Conservation (phyloP, 2,113 vertebrate genomes). For the Progne subis region DNA sequence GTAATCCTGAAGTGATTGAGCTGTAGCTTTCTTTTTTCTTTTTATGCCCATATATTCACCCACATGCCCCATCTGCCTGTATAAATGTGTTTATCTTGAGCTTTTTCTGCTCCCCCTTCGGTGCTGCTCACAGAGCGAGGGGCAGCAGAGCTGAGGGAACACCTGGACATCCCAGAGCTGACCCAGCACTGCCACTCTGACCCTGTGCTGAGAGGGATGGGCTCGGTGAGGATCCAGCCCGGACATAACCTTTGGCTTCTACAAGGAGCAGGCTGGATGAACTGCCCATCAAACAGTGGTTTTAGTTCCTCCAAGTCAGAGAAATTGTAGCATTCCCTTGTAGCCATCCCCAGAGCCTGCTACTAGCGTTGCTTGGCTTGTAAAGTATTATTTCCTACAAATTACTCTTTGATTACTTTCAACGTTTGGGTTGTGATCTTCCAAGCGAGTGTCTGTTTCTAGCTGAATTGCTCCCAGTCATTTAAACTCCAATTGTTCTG, state of each 20-base stretch:
- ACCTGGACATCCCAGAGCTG: background rate
- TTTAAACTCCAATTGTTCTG: background rate
- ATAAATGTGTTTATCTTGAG: rapidly evolving
- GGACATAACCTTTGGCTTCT: background rate
- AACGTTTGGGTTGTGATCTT: background rate
- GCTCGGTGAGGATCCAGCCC: background rate
- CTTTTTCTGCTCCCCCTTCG: background rate
- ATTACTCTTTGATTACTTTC: background rate
- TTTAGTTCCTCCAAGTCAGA: background rate
- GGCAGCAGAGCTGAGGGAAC: background rate
- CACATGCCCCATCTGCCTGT: background rate
- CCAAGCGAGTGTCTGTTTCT: background rate
- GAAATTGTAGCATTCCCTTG: background rate
- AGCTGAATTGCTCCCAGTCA: background rate
- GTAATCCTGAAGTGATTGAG: constrained; percentile 29
- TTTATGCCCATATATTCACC: background rate
- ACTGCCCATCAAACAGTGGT: background rate
- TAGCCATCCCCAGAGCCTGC: background rate
- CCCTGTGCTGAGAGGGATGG: background rate
- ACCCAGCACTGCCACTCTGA: background rate
- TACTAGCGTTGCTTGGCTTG: background rate
- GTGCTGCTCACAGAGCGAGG: background rate
- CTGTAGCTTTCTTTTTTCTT: background rate
- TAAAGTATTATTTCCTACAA: background rate
- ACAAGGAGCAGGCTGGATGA: background rate